These are phyloP conservation scores for Rhynchophorus ferrugineus DNA, from an alignment of 1,140 invertebrate species.

Conservation along the genomic window DNA sequence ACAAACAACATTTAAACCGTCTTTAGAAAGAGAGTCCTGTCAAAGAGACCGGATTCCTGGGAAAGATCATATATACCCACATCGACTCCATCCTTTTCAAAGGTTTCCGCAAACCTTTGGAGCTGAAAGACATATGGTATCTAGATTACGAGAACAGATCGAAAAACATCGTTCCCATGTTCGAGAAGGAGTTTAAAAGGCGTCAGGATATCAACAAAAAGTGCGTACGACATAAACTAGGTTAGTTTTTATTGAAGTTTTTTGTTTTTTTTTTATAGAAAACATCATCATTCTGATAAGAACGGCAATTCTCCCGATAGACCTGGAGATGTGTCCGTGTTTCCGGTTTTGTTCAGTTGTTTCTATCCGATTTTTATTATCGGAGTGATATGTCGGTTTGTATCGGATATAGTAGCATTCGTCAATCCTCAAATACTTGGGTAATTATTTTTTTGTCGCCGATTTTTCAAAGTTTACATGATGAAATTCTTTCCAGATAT, in stretches of 20 bases:
- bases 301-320: not conserved
- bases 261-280: slow-evolving; percentile 3
- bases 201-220: slow-evolving; percentile 45
- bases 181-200: slow-evolving; percentile 75
- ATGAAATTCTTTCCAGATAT: slow-evolving; percentile 45
- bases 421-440: slow-evolving; percentile 72
- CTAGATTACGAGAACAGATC: slow-evolving; percentile 79
- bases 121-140: slow-evolving; percentile 78
- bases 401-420: slow-evolving; percentile 81
- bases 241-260: not conserved
- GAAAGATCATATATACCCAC: slow-evolving; percentile 83
- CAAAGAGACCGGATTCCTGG: slow-evolving; percentile 75
- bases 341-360: slow-evolving; percentile 6
- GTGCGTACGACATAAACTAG: not conserved
- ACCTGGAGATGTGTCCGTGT: slow-evolving; percentile 4
- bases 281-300: not conserved
- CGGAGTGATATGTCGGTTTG: slow-evolving; percentile 63
- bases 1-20: too few relatives aligned
- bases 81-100: slow-evolving; percentile 75
- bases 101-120: slow-evolving; percentile 76
- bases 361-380: slow-evolving; percentile 46
- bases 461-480: not conserved
- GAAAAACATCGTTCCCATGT: slow-evolving; percentile 66
- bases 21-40: slow-evolving; percentile 79
- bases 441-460: slow-evolving; percentile 38